These are phyloP conservation scores for Hesperophylax magnus DNA, from an alignment of 1,140 invertebrate genomes.

Conservation along the genomic window DNA sequence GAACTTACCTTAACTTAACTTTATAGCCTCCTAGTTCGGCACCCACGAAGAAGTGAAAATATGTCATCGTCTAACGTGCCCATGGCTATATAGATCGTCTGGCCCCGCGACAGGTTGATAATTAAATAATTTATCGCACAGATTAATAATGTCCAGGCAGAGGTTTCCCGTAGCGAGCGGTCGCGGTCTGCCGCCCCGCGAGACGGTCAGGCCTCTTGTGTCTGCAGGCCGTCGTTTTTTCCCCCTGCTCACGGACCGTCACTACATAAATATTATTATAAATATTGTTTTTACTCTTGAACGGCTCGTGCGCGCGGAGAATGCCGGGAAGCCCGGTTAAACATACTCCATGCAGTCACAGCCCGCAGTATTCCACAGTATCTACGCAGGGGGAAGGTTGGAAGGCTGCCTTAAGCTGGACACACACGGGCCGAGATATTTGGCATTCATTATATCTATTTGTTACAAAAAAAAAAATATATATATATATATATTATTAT, in stretches of 20 bases:
- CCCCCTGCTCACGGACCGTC: constrained; percentile 42
- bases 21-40: background rate
- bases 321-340: background rate
- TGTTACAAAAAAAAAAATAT: no score
- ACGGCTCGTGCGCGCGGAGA: constrained; percentile 22
- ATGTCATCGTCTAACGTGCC: no score
- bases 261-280: constrained; percentile 45
- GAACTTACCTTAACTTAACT: no score
- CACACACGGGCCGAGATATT: background rate
- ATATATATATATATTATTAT: no score
- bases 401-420: background rate
- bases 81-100: background rate
- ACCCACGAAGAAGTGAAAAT: background rate
- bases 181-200: constrained; percentile 31
- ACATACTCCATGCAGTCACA: background rate
- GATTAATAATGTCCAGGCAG: background rate
- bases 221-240: constrained; percentile 37
- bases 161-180: constrained; percentile 10
- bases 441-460: no score
- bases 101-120: background rate
- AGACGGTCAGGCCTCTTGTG: constrained; percentile 32
- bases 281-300: constrained; percentile 34
- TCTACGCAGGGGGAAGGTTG: background rate
- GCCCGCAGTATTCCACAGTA: background rate
- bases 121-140: constrained; percentile 3